Percentiles rank a stretch among this genome's conserved stretches.
Evolutionary conservation across 1,140 invertebrate species (phyloP).

Genomic region (Geopemphigus sp.): DNA sequence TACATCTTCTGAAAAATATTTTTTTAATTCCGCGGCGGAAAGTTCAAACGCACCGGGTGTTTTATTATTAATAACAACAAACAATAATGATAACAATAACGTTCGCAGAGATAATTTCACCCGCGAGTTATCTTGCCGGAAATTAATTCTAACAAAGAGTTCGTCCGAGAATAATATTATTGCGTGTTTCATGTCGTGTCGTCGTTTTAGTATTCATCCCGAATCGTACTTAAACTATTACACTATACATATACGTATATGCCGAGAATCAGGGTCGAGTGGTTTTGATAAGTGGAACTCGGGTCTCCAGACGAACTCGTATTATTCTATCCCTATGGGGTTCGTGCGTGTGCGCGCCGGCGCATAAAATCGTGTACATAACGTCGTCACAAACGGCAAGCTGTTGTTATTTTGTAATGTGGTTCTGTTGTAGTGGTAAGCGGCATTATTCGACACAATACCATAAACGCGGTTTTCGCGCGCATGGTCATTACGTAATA

Average conservation of each 20-base stretch:
- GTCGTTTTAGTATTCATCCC: constrained; percentile 10
- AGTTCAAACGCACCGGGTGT: no score
- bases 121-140: background rate
- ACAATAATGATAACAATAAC: background rate
- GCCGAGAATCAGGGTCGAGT: background rate
- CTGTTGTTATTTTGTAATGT: background rate
- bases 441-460: no score
- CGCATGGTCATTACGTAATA: no score
- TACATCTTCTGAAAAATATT: no score
- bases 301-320: background rate
- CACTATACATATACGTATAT: no score
- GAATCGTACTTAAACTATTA: constrained; percentile 12
- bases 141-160: constrained; percentile 5
- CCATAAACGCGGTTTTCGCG: no score
- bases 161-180: no score
- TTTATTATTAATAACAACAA: no score
- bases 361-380: background rate
- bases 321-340: background rate
- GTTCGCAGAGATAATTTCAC: background rate
- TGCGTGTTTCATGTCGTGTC: background rate
- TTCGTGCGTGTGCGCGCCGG: background rate
- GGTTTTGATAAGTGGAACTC: background rate
- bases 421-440: no score
- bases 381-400: background rate
- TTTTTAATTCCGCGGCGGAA: no score